phyloP scores from a whole-genome alignment of 2,797 vertebrate genomes.

The Brotula barbata region DNA sequence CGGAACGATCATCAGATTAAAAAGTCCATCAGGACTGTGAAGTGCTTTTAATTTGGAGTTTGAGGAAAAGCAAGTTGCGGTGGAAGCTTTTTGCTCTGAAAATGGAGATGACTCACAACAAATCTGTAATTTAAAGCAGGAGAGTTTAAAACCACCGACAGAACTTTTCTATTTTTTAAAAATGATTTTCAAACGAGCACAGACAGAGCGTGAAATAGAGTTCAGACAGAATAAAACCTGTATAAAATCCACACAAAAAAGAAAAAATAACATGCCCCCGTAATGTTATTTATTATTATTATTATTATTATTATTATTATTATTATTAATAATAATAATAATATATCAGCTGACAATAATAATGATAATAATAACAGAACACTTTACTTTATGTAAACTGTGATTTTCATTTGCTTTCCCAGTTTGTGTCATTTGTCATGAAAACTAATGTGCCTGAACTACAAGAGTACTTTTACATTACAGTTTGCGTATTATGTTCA shows the following conservation, averaged over 20 bases:
- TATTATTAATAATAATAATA: too few species aligned
- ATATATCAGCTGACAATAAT: too few species aligned
- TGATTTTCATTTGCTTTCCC: not conserved
- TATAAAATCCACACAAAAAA: not conserved
- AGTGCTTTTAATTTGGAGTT: conserved; percentile 1
- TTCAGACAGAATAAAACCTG: not conserved
- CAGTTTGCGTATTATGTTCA: too few species aligned
- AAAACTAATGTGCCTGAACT: too few species aligned
- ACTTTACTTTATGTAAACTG: not conserved
- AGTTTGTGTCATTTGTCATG: too few species aligned
- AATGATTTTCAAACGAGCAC: not conserved
- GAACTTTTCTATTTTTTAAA: not conserved
- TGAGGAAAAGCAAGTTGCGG: not conserved
- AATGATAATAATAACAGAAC: too few species aligned
- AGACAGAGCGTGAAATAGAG: not conserved
- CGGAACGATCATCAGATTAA: not conserved
- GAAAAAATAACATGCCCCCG: too few species aligned
- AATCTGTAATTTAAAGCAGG: conserved; percentile 32
- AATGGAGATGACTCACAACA: conserved; percentile 43
- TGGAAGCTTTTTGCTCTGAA: conserved; percentile 14
- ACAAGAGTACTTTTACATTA: too few species aligned
- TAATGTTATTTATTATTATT: too few species aligned
- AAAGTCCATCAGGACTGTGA: not conserved
- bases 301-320: too few species aligned
- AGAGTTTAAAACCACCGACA: not conserved